Evolutionary conservation across 35 echinoderm and acorn worm genomes (phyloP).

Genomic region (Lytechinus variegatus): DNA sequence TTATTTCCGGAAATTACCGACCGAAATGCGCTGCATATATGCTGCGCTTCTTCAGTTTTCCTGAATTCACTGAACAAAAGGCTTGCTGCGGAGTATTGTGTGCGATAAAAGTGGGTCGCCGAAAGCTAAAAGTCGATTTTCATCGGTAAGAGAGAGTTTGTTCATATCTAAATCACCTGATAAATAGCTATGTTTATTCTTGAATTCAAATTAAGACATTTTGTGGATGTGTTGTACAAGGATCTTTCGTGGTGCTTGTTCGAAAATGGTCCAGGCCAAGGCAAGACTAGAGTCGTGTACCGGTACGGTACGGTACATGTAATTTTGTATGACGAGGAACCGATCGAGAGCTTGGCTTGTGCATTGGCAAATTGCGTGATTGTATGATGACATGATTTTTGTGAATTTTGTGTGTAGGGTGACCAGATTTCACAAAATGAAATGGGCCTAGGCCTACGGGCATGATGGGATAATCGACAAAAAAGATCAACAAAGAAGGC

Average conservation of each 20-base stretch:
- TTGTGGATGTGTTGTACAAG: not conserved
- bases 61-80: not conserved
- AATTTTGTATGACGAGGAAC: too few species aligned
- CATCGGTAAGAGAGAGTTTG: constrained; percentile 13
- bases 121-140: constrained; percentile 39
- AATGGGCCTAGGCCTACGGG: too few species aligned
- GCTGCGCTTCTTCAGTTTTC: not conserved
- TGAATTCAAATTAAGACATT: not conserved
- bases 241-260: not conserved
- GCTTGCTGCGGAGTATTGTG: not conserved
- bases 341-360: too few species aligned
- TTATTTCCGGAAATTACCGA: constrained; percentile 2
- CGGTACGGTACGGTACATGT: too few species aligned
- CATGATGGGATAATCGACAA: too few species aligned
- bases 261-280: not conserved
- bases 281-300: too few species aligned
- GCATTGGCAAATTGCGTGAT: too few species aligned
- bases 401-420: too few species aligned
- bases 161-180: not conserved
- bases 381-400: too few species aligned
- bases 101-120: constrained; percentile 1
- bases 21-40: not conserved
- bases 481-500: too few species aligned
- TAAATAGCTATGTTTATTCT: not conserved
- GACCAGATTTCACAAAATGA: too few species aligned